Evolutionary conservation across 2,797 vertebrate species (phyloP), one percentile per base, ranked within the genome.

Genomic region (Geotrypetes seraphini): DNA sequence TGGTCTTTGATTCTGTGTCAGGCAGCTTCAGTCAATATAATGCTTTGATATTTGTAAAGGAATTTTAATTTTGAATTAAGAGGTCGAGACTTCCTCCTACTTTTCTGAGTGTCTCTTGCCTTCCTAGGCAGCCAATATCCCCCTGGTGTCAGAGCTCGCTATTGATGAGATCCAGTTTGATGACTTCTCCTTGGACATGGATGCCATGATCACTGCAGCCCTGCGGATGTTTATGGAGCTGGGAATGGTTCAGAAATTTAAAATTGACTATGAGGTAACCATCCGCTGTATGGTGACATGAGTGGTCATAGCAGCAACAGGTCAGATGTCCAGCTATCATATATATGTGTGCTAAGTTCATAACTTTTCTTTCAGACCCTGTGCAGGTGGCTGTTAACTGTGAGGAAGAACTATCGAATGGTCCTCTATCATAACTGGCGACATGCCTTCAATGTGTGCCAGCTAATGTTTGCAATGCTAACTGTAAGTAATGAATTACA

Each of bases 361-460:
- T 52, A 18, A 28, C 41, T 61, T 46, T 51, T 39, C 40, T 75
- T 81, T 25, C 75, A 99, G 96, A 97, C 89, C 0, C 73, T 99
- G 57, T 98, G 95, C 82, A 83, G 94, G 65, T 99, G 95, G 95
- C 85, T 99, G 68, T 66, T 99, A 85, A 99, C 96, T 0, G 92
- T 99, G 48, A 85, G 96, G 53, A 99, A 99, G 66, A 99, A 99
- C 80, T 99, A 99, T 40, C 85, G 92, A 20, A 97, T 93, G 91
- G 93, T 99, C 54, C 78, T 92, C 30, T 99, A 99, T 61, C 95
- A 99, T 81, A 99, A 99, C 79, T 99, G 96, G 93, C 91, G 96
- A 66, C 96, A 98, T 0, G 95, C 94, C 28, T 99, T 99, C 81
- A 99, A 99, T 1, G 93, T 98, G 41, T 97, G 92, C 71, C 96